phyloP scores from a whole-genome alignment of 2,888 invertebrate species.

The Euclidia mi region DNA sequence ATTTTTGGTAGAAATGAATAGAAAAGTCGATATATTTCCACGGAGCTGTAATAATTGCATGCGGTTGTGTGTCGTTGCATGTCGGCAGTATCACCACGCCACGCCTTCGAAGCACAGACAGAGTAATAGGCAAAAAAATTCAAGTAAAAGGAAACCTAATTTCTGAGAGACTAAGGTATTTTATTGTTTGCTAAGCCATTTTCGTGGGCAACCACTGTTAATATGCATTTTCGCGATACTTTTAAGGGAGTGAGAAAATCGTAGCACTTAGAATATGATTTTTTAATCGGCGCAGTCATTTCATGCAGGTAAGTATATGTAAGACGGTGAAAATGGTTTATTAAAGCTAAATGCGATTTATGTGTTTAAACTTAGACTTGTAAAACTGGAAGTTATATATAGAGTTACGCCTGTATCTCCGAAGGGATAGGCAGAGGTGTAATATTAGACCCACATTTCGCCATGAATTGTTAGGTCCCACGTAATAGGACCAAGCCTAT shows the following conservation, averaged over 20 bases:
- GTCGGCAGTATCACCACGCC: conserved; percentile 47
- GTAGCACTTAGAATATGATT: conserved; percentile 12
- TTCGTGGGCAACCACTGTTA: conserved; percentile 15
- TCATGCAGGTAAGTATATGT: not conserved
- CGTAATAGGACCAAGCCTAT: too few species aligned
- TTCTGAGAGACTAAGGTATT: not conserved
- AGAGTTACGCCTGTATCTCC: too few species aligned
- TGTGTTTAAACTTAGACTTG: too few species aligned
- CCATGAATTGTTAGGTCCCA: too few species aligned
- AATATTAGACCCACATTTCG: too few species aligned
- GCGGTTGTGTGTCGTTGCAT: conserved; percentile 35
- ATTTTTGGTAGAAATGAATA: conserved; percentile 9
- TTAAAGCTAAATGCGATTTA: too few species aligned
- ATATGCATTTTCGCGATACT: conserved; percentile 21
- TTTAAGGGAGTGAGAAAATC: conserved; percentile 18
- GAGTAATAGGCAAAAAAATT: conserved; percentile 11
- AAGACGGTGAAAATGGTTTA: not conserved
- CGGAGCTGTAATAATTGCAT: conserved; percentile 39
- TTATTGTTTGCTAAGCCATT: not conserved
- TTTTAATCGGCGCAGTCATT: conserved; percentile 15
- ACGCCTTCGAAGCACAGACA: conserved; percentile 44
- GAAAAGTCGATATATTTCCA: conserved; percentile 38
- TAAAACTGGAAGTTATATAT: too few species aligned
- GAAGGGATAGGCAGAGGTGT: too few species aligned
- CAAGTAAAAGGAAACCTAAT: conserved; percentile 24